A percentile compares a stretch with the other conserved stretches of the same genome.
Conservation (phyloP, 2,888 invertebrate species). For the Choreutis nemorana region DNA sequence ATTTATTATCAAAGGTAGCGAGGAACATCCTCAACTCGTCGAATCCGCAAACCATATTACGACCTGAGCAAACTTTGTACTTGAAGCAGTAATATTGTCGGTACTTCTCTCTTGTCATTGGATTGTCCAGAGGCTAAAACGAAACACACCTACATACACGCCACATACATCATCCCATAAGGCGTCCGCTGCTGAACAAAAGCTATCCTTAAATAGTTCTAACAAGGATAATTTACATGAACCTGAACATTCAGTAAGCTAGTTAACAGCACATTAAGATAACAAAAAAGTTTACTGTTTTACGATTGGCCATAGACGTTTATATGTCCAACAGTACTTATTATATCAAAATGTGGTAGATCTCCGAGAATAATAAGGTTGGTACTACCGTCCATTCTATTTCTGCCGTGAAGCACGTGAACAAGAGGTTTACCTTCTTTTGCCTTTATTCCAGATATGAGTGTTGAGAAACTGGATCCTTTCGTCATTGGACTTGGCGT, state of each 20-base stretch:
- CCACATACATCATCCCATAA: constrained; percentile 9
- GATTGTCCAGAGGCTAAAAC: constrained; percentile 8
- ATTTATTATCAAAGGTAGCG: constrained; percentile 26
- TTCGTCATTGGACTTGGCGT: too few species aligned
- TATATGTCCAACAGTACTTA: too few species aligned
- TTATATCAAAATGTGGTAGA: too few species aligned
- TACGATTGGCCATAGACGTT: too few species aligned
- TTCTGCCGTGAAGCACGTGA: too few species aligned
- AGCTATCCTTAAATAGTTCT: constrained; percentile 12
- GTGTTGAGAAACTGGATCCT: too few species aligned
- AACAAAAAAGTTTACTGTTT: too few species aligned
- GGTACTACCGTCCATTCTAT: too few species aligned
- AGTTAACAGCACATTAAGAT: constrained; percentile 4
- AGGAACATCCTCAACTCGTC: constrained; percentile 16
- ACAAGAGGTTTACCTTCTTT: too few species aligned
- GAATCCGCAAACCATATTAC: constrained; percentile 23
- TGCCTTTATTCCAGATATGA: too few species aligned
- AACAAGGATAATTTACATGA: constrained; percentile 14
- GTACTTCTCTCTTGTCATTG: constrained; percentile 9
- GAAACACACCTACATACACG: constrained; percentile 1
- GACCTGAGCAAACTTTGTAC: constrained; percentile 16
- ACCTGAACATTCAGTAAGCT: constrained; percentile 1
- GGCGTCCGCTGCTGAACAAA: too few species aligned
- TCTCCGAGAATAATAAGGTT: too few species aligned
- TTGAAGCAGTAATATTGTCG: constrained; percentile 21